phyloP scores from a whole-genome alignment of 2,113 vertebrate species.

The Castor canadensis region DNA sequence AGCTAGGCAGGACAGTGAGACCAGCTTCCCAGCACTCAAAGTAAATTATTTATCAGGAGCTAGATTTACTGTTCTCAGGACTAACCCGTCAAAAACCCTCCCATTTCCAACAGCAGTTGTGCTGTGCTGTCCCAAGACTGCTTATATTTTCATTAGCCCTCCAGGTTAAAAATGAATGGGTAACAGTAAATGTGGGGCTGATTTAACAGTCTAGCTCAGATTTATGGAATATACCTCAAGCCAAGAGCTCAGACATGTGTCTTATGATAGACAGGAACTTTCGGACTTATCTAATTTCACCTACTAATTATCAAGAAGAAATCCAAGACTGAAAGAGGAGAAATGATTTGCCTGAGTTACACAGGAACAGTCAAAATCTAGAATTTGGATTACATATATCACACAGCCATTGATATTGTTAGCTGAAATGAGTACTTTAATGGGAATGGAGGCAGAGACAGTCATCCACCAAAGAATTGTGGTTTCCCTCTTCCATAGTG shows the following conservation, averaged over 20 bases:
- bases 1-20: slow-evolving; percentile 48
- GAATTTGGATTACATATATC: neutral
- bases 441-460: neutral
- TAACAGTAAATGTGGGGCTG: neutral
- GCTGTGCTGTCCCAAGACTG: neutral
- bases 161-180: slow-evolving; percentile 7
- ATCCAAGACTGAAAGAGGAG: neutral
- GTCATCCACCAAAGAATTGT: neutral
- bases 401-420: neutral
- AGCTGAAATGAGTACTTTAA: neutral
- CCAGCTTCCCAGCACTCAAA: slow-evolving; percentile 23
- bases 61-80: slow-evolving; percentile 20
- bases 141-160: slow-evolving; percentile 1
- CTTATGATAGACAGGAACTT: neutral
- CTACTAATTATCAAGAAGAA: neutral
- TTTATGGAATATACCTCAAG: neutral
- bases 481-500: neutral
- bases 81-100: slow-evolving; percentile 20
- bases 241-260: neutral
- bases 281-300: neutral
- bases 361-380: neutral
- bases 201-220: slow-evolving; percentile 2
- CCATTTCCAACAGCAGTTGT: neutral
- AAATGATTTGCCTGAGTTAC: neutral
- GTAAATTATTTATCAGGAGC: slow-evolving; percentile 66